phyloP scores from a whole-genome alignment of 2,113 vertebrate genomes.

The Tenebrosternarchus preto region DNA sequence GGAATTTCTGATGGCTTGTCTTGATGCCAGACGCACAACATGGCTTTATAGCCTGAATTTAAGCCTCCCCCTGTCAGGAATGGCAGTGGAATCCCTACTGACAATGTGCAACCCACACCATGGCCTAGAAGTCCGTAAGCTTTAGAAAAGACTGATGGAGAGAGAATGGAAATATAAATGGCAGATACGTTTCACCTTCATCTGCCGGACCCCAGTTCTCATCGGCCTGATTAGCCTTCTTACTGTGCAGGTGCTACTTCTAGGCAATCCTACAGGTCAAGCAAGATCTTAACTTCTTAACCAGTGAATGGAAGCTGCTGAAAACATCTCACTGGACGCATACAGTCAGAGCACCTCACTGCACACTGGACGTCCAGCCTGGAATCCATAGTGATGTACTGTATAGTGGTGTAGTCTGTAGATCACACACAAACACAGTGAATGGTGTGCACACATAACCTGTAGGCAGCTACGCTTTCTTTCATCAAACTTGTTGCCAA shows the following conservation, averaged over 20 bases:
- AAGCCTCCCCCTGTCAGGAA: neutral
- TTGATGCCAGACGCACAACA: neutral
- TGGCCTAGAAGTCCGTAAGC: neutral
- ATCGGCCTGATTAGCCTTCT: neutral
- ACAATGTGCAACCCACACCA: neutral
- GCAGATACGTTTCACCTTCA: too few relatives aligned
- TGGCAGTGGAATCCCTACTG: neutral
- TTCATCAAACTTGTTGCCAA: constrained; percentile 58
- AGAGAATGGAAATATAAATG: too few relatives aligned
- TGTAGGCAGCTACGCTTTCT: constrained; percentile 65
- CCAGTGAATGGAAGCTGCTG: constrained; percentile 18
- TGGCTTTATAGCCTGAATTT: constrained; percentile 2
- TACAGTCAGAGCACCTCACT: neutral
- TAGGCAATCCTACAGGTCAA: constrained; percentile 5
- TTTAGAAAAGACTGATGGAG: neutral
- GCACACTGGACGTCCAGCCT: constrained; percentile 10
- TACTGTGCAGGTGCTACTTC: constrained; percentile 4
- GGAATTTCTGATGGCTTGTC: neutral
- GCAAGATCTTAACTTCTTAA: neutral
- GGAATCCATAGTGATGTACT: constrained; percentile 20
- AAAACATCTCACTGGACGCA: constrained; percentile 24
- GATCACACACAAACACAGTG: constrained; percentile 34
- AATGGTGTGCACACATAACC: constrained; percentile 51
- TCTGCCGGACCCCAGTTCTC: too few relatives aligned
- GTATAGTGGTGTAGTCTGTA: constrained; percentile 30